phyloP scores from a whole-genome alignment of 2,113 vertebrate species.

The Xenopus borealis region DNA sequence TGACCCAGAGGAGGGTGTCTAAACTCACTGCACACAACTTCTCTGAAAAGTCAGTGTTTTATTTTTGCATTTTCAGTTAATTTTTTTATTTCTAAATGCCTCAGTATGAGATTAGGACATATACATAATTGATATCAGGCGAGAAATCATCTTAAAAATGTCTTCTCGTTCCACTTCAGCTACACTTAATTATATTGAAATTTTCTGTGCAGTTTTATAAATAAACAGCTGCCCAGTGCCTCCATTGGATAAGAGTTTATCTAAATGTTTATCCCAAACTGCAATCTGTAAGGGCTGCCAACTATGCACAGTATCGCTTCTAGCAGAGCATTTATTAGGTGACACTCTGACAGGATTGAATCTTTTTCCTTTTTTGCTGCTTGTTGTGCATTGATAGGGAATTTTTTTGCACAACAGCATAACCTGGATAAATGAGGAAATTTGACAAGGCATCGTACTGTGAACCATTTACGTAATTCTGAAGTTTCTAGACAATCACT shows the following conservation, averaged over 20 bases:
- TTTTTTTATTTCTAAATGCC: too few relatives aligned
- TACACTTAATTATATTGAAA: background rate
- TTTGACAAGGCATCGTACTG: constrained; percentile 76
- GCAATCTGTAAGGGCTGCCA: constrained; percentile 63
- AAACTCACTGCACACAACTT: constrained; percentile 62
- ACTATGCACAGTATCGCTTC: constrained; percentile 19
- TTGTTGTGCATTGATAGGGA: constrained; percentile 65
- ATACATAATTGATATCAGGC: background rate
- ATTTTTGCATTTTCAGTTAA: too few relatives aligned
- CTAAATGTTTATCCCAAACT: constrained; percentile 71
- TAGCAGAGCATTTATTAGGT: constrained; percentile 58
- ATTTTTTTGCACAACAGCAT: constrained; percentile 79
- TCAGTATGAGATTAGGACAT: background rate
- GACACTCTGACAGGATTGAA: constrained; percentile 52
- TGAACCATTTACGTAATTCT: constrained; percentile 74
- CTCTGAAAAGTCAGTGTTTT: background rate
- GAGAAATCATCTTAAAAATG: background rate
- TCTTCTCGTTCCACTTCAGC: background rate
- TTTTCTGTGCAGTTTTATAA: constrained; percentile 7
- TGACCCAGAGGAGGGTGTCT: constrained; percentile 52
- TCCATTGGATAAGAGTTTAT: background rate
- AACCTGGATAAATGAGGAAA: constrained; percentile 64
- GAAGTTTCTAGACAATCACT: constrained; percentile 76
- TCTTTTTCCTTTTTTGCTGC: constrained; percentile 47
- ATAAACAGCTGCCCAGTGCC: constrained; percentile 52